phyloP scores from a whole-genome alignment of 2,113 vertebrate genomes.

The Triplophysa tibetana region DNA sequence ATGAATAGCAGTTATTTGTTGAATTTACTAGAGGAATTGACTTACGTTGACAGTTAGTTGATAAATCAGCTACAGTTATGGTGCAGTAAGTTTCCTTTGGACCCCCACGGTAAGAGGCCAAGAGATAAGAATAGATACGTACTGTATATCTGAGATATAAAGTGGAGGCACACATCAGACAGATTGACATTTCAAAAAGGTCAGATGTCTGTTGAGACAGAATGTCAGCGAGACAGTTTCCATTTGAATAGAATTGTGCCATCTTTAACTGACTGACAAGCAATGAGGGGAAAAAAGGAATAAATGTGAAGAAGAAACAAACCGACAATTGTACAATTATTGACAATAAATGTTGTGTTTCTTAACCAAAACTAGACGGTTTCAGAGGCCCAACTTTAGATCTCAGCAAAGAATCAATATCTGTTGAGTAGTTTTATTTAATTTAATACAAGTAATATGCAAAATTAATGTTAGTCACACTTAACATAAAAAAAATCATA shows the following conservation, averaged over 20 bases:
- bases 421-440: too few relatives aligned
- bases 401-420: too few relatives aligned
- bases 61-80: neutral
- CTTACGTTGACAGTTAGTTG: neutral
- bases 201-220: slow-evolving; percentile 42
- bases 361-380: too few relatives aligned
- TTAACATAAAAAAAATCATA: too few relatives aligned
- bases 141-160: neutral
- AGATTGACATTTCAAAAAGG: slow-evolving; percentile 57
- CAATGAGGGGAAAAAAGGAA: neutral
- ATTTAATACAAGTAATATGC: too few relatives aligned
- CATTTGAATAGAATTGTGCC: neutral
- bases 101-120: neutral
- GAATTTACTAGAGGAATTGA: neutral
- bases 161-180: slow-evolving; percentile 10
- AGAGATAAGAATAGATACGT: neutral
- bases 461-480: too few relatives aligned
- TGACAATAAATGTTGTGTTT: too few relatives aligned
- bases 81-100: neutral
- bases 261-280: neutral
- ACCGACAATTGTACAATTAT: too few relatives aligned
- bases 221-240: slow-evolving; percentile 23
- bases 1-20: neutral
- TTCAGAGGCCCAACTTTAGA: too few relatives aligned
- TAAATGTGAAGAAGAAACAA: too few relatives aligned